Evolutionary conservation across 2,113 vertebrate genomes (phyloP).

Genomic region (Leptodactylus fuscus): DNA sequence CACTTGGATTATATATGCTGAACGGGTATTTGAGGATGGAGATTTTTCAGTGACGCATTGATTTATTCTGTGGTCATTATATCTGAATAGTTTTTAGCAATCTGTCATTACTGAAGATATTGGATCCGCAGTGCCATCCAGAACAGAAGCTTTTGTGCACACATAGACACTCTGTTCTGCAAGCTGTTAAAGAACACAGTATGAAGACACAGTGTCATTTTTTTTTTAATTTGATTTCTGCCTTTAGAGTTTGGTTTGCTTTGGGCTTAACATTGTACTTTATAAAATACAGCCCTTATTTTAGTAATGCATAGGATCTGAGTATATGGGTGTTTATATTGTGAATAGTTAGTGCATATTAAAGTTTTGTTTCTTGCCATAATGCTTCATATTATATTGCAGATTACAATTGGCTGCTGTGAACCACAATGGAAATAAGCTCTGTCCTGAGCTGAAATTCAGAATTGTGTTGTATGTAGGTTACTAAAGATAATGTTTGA

Average conservation of each 20-base stretch:
- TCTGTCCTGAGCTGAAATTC: too few relatives aligned
- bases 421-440: too few relatives aligned
- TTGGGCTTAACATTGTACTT: background rate
- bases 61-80: background rate
- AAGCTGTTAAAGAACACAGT: background rate
- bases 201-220: background rate
- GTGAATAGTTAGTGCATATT: too few relatives aligned
- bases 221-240: background rate
- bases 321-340: too few relatives aligned
- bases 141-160: background rate
- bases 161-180: slow-evolving; percentile 1
- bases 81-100: background rate
- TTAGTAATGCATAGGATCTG: too few relatives aligned
- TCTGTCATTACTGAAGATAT: background rate
- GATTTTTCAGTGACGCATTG: background rate
- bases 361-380: too few relatives aligned
- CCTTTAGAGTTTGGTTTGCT: background rate
- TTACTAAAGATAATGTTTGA: too few relatives aligned
- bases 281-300: too few relatives aligned
- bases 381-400: too few relatives aligned
- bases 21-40: background rate
- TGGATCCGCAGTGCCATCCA: background rate
- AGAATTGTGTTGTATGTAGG: too few relatives aligned
- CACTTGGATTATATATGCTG: background rate
- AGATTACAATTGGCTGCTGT: too few relatives aligned